phyloP scores from a whole-genome alignment of 2,888 invertebrate genomes.

The Agapostemon virescens region DNA sequence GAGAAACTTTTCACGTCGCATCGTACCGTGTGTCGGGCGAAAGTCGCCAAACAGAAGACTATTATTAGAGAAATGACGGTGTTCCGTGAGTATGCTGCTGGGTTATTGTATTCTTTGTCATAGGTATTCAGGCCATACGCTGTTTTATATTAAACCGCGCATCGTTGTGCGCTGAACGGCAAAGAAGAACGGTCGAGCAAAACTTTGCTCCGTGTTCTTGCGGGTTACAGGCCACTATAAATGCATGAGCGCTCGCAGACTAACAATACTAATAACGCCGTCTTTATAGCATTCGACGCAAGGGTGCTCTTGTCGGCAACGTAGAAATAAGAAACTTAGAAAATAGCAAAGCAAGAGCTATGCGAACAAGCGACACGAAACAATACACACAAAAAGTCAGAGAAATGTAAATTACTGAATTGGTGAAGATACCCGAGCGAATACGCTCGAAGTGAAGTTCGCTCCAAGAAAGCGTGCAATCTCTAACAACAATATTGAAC shows the following conservation, averaged over 20 bases:
- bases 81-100: constrained; percentile 20
- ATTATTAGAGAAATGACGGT: constrained; percentile 70
- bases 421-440: not conserved
- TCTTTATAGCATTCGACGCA: not conserved
- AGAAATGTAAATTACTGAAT: not conserved
- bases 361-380: not conserved
- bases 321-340: not conserved
- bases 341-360: not conserved
- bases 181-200: not conserved
- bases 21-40: constrained; percentile 40
- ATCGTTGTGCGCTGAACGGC: not conserved
- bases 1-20: constrained; percentile 23
- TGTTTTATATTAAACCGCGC: constrained; percentile 8
- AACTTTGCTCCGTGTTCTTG: not conserved
- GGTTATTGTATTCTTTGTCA: constrained; percentile 43
- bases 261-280: not conserved
- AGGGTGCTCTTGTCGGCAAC: not conserved
- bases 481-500: not conserved
- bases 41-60: constrained; percentile 41
- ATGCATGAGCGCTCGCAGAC: not conserved
- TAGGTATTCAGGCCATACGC: constrained; percentile 38
- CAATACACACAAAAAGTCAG: not conserved
- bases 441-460: not conserved
- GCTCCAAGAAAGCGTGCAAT: not conserved
- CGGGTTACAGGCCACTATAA: not conserved